phyloP scores from a whole-genome alignment of 92 coral and sea anemone species.

The Diadumene lineata region DNA sequence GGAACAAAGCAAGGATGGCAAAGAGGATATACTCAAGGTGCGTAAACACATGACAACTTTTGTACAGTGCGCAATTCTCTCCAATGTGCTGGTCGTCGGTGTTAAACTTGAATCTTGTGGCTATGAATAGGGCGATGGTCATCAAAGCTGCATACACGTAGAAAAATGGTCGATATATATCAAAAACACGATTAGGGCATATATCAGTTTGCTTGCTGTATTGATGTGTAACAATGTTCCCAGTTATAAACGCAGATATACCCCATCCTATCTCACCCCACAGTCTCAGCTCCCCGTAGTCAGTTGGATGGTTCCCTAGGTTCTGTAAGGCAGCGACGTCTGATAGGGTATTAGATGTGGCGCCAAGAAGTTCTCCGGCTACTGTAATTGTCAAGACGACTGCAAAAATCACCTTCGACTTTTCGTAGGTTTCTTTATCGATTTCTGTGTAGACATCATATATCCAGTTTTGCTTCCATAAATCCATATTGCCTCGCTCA shows the following conservation, averaged over 20 bases:
- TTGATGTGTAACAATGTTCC: constrained; percentile 74
- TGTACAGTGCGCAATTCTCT: constrained; percentile 65
- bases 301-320: constrained; percentile 76
- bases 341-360: constrained; percentile 83
- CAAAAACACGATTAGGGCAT: constrained; percentile 84
- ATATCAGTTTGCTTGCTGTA: constrained; percentile 71
- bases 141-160: constrained; percentile 80
- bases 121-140: constrained; percentile 76
- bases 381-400: constrained; percentile 66
- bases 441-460: constrained; percentile 77
- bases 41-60: constrained; percentile 66
- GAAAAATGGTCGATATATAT: constrained; percentile 91
- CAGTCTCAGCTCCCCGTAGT: constrained; percentile 81
- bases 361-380: constrained; percentile 82
- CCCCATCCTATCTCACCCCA: constrained; percentile 97
- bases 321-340: constrained; percentile 90
- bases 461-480: constrained; percentile 82
- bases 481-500: constrained; percentile 58
- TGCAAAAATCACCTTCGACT: constrained; percentile 69
- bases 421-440: constrained; percentile 63
- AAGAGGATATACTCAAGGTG: constrained; percentile 75
- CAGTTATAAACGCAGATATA: constrained; percentile 81
- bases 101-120: constrained; percentile 78
- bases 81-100: constrained; percentile 52
- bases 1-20: constrained; percentile 66